Conservation (phyloP, 1,140 invertebrate species). For the Pseudomyrmex concolor region DNA sequence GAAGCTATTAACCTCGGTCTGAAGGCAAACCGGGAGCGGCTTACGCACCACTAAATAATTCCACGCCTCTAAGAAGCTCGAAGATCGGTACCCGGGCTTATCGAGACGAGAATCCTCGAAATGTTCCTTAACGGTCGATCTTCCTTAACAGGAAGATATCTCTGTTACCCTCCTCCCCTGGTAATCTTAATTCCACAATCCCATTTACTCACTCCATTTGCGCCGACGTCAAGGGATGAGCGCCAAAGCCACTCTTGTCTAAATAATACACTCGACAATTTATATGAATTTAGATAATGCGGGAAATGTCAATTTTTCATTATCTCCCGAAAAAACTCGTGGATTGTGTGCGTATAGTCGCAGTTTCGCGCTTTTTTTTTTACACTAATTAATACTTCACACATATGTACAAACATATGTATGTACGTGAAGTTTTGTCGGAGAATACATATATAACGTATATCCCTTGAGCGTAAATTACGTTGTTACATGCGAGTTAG, state of each 20-base stretch:
- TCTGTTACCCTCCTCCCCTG: constrained; percentile 49
- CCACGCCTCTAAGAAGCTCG: constrained; percentile 63
- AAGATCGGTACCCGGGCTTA: constrained; percentile 63
- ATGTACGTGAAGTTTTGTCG: background rate
- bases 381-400: constrained; percentile 11
- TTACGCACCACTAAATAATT: constrained; percentile 76
- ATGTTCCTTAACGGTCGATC: constrained; percentile 65
- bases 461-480: constrained; percentile 7
- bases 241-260: constrained; percentile 24
- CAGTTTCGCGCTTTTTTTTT: background rate
- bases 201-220: constrained; percentile 65
- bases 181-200: constrained; percentile 71
- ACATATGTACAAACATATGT: too few relatives aligned
- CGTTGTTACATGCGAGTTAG: constrained; percentile 15
- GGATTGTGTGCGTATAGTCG: too few relatives aligned
- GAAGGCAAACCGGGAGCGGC: constrained; percentile 55
- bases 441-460: background rate
- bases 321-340: too few relatives aligned
- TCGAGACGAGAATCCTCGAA: constrained; percentile 67
- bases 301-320: background rate
- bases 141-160: constrained; percentile 65
- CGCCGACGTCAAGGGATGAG: background rate
- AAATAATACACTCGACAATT: constrained; percentile 15
- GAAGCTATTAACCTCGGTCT: constrained; percentile 73
- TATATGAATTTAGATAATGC: background rate